Evolutionary conservation across 2,888 invertebrate genomes (phyloP).

Genomic region (Conchocele bisecta): DNA sequence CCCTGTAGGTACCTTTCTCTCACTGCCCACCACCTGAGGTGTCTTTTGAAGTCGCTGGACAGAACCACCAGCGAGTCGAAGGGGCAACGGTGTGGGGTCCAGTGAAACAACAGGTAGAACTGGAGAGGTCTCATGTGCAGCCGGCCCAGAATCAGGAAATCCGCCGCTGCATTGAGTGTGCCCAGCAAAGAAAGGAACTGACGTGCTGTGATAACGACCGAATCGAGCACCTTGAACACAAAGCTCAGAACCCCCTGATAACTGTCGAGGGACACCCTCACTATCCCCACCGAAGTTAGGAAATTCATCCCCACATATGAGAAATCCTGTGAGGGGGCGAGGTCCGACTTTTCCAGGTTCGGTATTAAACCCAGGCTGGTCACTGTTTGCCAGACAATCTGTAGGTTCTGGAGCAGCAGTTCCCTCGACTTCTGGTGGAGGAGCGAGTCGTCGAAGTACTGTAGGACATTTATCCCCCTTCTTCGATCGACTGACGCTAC

Average conservation of each 20-base stretch:
- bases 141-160: slow-evolving; percentile 16
- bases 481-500: background rate
- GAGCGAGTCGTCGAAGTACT: slow-evolving; percentile 7
- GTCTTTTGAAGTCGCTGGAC: background rate
- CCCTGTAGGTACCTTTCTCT: background rate
- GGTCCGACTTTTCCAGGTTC: slow-evolving; percentile 21
- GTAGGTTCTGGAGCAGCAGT: background rate
- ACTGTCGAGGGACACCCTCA: background rate
- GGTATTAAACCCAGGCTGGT: slow-evolving; percentile 1
- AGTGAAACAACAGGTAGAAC: slow-evolving; percentile 5
- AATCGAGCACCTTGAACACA: background rate
- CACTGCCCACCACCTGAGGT: slow-evolving; percentile 10
- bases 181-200: slow-evolving; percentile 14
- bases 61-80: background rate
- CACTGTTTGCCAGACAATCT: background rate
- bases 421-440: background rate
- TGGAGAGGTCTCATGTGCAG: slow-evolving; percentile 30
- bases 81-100: slow-evolving; percentile 10
- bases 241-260: background rate
- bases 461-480: background rate
- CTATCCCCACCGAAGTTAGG: background rate
- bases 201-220: slow-evolving; percentile 1
- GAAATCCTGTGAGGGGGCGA: slow-evolving; percentile 31
- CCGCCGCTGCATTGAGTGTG: slow-evolving; percentile 14
- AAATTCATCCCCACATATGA: slow-evolving; percentile 17